Evolutionary conservation across 1,140 invertebrate genomes (phyloP).

Genomic region (Panulirus ornatus): DNA sequence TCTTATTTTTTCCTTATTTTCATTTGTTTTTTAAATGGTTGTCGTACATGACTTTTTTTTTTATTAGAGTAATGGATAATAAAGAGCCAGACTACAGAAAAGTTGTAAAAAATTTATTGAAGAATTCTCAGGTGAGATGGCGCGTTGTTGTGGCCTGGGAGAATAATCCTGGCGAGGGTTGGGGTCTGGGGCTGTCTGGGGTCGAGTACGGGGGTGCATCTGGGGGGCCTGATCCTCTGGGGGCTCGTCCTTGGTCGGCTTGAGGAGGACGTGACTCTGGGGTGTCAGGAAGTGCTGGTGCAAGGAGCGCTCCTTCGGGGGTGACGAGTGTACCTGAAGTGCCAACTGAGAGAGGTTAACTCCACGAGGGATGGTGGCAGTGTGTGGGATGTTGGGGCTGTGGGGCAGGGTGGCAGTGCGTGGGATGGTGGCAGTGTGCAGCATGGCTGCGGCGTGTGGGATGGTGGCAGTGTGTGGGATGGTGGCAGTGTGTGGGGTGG

Average conservation of each 20-base stretch:
- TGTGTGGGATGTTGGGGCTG: background rate
- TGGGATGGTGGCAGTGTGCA: conserved; percentile 18
- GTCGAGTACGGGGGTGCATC: background rate
- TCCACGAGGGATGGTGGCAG: background rate
- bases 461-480: conserved; percentile 1
- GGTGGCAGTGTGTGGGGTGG: background rate
- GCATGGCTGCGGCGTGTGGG: conserved; percentile 5
- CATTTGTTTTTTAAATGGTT: no score
- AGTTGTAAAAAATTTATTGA: conserved; percentile 61
- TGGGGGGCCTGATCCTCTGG: background rate
- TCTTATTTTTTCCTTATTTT: no score
- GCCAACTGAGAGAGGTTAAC: conserved; percentile 9
- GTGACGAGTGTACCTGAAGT: conserved; percentile 4
- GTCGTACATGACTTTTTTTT: no score
- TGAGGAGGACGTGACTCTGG: background rate
- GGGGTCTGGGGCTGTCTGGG: background rate
- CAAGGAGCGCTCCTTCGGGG: background rate
- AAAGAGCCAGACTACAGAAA: conserved; percentile 54
- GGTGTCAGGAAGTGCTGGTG: background rate
- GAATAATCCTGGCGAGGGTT: conserved; percentile 15
- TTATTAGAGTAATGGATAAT: no score
- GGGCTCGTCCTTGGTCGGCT: background rate
- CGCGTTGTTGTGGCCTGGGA: conserved; percentile 18
- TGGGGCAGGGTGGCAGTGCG: conserved; percentile 8
- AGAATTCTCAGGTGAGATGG: conserved; percentile 43